Evolutionary conservation across 2,888 invertebrate genomes (phyloP), one percentile per base, ranked within the genome.

Genomic region (Eretmocerus hayati): DNA sequence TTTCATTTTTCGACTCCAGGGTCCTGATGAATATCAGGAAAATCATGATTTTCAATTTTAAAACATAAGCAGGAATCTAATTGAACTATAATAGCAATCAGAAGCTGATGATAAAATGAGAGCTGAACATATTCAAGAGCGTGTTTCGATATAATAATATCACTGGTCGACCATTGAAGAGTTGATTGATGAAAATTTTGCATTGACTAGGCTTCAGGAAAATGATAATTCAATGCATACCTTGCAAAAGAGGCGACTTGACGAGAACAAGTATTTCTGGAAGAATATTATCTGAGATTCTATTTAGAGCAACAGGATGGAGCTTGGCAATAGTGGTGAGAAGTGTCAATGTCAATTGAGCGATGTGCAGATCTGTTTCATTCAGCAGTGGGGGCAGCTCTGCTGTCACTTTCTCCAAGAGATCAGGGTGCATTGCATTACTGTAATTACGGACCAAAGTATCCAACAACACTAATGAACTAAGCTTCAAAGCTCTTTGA

Each of bases 281-380:
- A 61, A 92, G 79, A 66, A 91, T 88, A 46, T 83, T 80, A 50
- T 81, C 81, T 16, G 81, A 77, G 22, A 88, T 81, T 55, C 81
- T 78, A 48, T 84, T 80, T 58, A 92, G 74, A 40, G 91, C 89
- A 57, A 81, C 79, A 8, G 90, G 87, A 66, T 90, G 87, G 37
- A 84, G 77, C 54, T 80, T 77, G 43, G 90, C 90, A 33, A 90
- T 85, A 44, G 89, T 85, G 54, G 90, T 90, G 46, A 94, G 77
- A 43, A 93, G 76, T 46, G 84, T 81, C 52, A 94, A 76, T 20
- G 91, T 90, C 62, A 90, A 81, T 75, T 96, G 96, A 40, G 96
- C 93, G 59, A 99, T 93, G 73, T 97, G 95, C 54, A 99, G 77
- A 75, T 99, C 99, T 36, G 88, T 81, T 73, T 99, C 99, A 62